Percentiles rank a stretch among this genome's conserved stretches.
phyloP scores from a whole-genome alignment of 2,888 invertebrate genomes.

The Sarcophaga carnaria region DNA sequence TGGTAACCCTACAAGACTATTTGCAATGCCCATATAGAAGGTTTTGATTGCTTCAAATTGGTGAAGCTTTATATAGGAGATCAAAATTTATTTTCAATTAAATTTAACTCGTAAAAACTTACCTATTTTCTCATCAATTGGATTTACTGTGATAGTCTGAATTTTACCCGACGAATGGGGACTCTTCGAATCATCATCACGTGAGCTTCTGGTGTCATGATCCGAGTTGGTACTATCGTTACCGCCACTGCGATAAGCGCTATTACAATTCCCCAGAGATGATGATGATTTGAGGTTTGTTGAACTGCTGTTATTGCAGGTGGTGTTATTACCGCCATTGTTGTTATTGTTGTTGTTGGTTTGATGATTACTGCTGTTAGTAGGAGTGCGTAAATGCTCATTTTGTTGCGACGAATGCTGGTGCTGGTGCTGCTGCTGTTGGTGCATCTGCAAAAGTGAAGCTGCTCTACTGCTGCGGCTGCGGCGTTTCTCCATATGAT shows the following conservation, averaged over 20 bases:
- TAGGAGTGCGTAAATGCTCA: slow-evolving; percentile 65
- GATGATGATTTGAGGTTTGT: slow-evolving; percentile 65
- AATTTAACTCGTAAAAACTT: slow-evolving; percentile 13
- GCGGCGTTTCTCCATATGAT: slow-evolving; percentile 73
- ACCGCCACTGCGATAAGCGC: slow-evolving; percentile 71
- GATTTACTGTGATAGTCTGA: slow-evolving; percentile 20
- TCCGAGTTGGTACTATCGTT: slow-evolving; percentile 80
- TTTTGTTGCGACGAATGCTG: slow-evolving; percentile 66
- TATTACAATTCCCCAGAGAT: slow-evolving; percentile 47
- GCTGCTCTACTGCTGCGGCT: slow-evolving; percentile 74
- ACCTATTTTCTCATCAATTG: slow-evolving; percentile 80
- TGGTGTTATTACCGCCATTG: slow-evolving; percentile 57
- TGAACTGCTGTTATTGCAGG: slow-evolving; percentile 65
- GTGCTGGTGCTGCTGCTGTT: slow-evolving; percentile 64
- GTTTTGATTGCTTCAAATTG: no score
- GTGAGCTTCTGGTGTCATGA: slow-evolving; percentile 80
- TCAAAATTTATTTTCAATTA: background rate
- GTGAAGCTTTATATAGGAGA: background rate
- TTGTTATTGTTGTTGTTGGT: slow-evolving; percentile 62
- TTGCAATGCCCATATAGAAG: no score
- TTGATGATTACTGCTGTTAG: slow-evolving; percentile 65
- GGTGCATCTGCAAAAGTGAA: slow-evolving; percentile 68
- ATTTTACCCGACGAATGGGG: slow-evolving; percentile 78
- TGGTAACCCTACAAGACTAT: no score
- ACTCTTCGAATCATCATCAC: slow-evolving; percentile 82